These are phyloP conservation scores for Neodiprion lecontei DNA, from an alignment of 1,140 invertebrate species.

Conservation along the genomic window DNA sequence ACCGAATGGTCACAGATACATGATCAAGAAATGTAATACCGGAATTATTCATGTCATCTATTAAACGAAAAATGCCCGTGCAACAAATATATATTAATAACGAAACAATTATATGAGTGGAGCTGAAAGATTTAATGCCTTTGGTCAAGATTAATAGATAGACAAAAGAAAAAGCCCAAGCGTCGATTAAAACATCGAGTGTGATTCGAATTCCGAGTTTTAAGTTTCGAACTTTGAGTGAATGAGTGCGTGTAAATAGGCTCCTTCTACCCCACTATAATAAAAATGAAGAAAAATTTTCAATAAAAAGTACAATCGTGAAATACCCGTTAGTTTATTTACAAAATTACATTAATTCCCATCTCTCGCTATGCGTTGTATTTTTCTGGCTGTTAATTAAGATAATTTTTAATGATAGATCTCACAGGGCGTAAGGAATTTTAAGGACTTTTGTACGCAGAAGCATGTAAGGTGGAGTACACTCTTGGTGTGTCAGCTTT, in stretches of 20 bases:
- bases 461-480: no score
- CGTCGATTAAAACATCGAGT: conserved; percentile 24
- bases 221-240: conserved; percentile 31
- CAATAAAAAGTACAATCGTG: conserved; percentile 59
- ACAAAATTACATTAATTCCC: background rate
- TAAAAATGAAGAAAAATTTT: conserved; percentile 49
- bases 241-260: conserved; percentile 54
- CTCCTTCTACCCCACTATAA: conserved; percentile 33
- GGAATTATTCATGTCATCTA: background rate
- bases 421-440: no score
- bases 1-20: background rate
- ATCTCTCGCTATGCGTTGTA: no score
- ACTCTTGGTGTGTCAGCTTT: background rate
- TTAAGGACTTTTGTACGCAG: no score
- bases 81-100: no score
- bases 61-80: background rate
- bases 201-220: conserved; percentile 20
- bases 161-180: conserved; percentile 35
- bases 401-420: no score
- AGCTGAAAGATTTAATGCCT: conserved; percentile 37
- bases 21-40: background rate
- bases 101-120: background rate
- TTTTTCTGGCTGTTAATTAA: no score
- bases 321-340: background rate
- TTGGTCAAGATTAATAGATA: conserved; percentile 35